Conservation (phyloP, 92 coral and sea anemone species). For the Paragorgia papillata region DNA sequence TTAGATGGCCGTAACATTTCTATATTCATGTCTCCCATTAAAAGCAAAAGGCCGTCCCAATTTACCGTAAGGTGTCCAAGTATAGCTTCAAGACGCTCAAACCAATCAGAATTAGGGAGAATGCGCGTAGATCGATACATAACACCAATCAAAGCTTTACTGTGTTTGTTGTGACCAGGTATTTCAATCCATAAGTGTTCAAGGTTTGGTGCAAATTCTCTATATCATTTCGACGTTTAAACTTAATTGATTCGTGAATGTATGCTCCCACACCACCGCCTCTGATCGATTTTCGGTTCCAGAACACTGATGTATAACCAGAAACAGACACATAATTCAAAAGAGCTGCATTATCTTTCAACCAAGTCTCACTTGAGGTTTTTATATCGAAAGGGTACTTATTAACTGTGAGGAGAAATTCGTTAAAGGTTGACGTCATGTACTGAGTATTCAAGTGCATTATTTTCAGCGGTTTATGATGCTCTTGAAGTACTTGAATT, state of each 20-base stretch:
- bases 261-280: conserved; percentile 54
- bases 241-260: conserved; percentile 48
- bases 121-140: conserved; percentile 41
- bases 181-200: conserved; percentile 60
- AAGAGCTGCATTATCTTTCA: conserved; percentile 23
- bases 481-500: background rate
- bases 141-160: conserved; percentile 49
- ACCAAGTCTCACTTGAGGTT: conserved; percentile 29
- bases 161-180: conserved; percentile 56
- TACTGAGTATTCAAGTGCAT: conserved; percentile 37
- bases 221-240: conserved; percentile 50
- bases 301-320: conserved; percentile 34
- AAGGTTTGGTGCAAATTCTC: conserved; percentile 52
- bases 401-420: conserved; percentile 22
- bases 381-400: conserved; percentile 19
- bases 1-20: conserved; percentile 39
- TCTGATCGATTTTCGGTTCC: conserved; percentile 54
- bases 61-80: conserved; percentile 38
- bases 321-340: conserved; percentile 50
- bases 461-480: background rate
- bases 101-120: conserved; percentile 44
- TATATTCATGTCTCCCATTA: conserved; percentile 52
- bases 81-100: conserved; percentile 40
- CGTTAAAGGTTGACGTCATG: conserved; percentile 34
- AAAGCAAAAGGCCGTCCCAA: conserved; percentile 50